A percentile compares a stretch with the other conserved stretches of the same genome.
Conservation (phyloP, 2,113 vertebrate genomes). For the Brachionichthys hirsutus region DNA sequence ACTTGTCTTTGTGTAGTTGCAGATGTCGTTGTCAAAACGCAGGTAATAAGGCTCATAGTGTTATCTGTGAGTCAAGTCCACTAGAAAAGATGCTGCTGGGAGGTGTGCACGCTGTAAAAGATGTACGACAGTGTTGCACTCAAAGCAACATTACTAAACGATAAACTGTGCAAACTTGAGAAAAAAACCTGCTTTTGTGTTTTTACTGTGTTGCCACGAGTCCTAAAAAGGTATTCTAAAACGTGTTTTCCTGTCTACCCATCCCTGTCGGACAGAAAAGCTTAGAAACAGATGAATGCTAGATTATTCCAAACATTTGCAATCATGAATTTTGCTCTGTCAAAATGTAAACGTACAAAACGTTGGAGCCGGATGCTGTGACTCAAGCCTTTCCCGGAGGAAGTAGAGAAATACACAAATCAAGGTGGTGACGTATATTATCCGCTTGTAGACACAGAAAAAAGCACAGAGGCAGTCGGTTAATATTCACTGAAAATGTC, state of each 20-base stretch:
- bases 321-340: conserved; percentile 9
- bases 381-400: conserved; percentile 58
- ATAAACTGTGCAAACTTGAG: not conserved
- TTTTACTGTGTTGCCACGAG: conserved; percentile 24
- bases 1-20: not conserved
- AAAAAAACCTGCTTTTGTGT: conserved; percentile 11
- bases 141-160: not conserved
- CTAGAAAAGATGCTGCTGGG: not conserved
- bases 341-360: conserved; percentile 22
- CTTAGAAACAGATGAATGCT: not conserved
- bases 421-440: conserved; percentile 28
- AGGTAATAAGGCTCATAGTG: not conserved
- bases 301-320: not conserved
- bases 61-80: not conserved
- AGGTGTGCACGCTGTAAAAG: not conserved
- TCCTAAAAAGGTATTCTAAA: conserved; percentile 7
- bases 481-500: conserved; percentile 17
- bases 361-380: conserved; percentile 39
- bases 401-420: conserved; percentile 61
- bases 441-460: conserved; percentile 2
- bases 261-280: not conserved
- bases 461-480: conserved; percentile 1
- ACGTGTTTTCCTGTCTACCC: conserved; percentile 1
- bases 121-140: not conserved
- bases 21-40: not conserved